A percentile compares a stretch with the other conserved stretches of the same genome.
These are phyloP conservation scores for Thermophis baileyi DNA, from an alignment of 2,113 vertebrate species.

Conservation along the genomic window DNA sequence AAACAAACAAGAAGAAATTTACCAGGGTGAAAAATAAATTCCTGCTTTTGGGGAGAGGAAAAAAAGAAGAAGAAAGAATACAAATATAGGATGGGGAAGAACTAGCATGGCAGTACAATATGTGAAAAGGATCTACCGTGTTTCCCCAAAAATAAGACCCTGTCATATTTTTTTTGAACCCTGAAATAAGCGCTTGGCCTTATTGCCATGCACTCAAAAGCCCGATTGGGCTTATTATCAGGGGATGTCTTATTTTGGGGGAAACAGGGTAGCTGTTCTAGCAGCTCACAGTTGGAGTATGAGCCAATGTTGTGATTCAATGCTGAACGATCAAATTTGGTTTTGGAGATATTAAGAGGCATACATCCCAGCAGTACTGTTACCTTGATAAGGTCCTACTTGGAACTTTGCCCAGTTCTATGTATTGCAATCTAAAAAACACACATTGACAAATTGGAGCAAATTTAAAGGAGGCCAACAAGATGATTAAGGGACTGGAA, in stretches of 20 bases:
- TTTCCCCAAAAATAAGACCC: too few relatives aligned
- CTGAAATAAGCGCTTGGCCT: too few relatives aligned
- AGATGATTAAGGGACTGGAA: background rate
- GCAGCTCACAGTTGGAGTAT: background rate
- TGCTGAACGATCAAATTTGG: background rate
- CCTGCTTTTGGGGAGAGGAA: background rate
- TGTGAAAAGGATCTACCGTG: background rate
- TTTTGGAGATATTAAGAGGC: background rate
- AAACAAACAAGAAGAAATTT: background rate
- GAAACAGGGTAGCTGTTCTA: background rate
- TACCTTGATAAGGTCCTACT: background rate
- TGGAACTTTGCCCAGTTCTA: background rate
- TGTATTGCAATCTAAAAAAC: background rate
- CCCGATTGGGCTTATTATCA: too few relatives aligned
- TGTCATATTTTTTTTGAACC: too few relatives aligned
- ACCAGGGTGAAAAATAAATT: background rate
- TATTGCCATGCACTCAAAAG: too few relatives aligned
- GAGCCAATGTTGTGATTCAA: background rate
- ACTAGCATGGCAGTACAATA: background rate
- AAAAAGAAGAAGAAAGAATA: background rate
- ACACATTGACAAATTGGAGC: background rate
- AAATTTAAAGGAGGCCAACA: background rate
- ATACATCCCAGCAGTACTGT: background rate
- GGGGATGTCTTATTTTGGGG: too few relatives aligned
- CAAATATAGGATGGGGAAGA: background rate